Evolutionary conservation across 2,888 invertebrate species (phyloP), one percentile per base, ranked within the genome.

Genomic region (Boloria selene): DNA sequence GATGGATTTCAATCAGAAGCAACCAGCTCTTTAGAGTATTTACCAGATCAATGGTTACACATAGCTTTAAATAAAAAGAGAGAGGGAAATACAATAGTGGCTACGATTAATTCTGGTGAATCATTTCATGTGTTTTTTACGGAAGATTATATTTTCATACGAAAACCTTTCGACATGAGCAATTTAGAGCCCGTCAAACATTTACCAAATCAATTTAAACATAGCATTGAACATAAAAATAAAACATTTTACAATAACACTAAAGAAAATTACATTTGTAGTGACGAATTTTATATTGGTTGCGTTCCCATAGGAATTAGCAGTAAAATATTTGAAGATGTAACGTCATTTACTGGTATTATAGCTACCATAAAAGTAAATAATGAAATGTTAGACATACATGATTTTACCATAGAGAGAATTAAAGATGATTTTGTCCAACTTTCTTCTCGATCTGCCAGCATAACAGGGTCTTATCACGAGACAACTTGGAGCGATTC

Each of bases 401-500:
- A 85, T 59, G 78, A 77, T n/a, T 79, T 72, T 42, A 82, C 75
- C 61, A 71, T 82, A 10, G 90, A 92, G 71, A 79, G 86, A 22
- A 76, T 77, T 69, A 86, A 79, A 67, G 80, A 83, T 26, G 78
- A 79, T 26, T 78, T 72, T 69, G 64, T 86, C n/a, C 88, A 88
- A 65, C 73, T 91, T 10, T 90, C 90, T 14, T 88, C 90, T 13
- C 80, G 83, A 64, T 84, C 89, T 16, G 89, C 90, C 1, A 91
- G 91, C 70, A 72, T 90, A 38, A 90, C 90, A n/a, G 86, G 86
- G 22, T 83, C 82, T 4, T 92, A 91, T 66, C 81, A 88, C 53
- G 91, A 92, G 80, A 85, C 79, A 17, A 77, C 79, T 56, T 90
- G 89, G 90, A 87, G 88, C 3, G 79, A 76, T 65, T 87, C 88